phyloP scores from a whole-genome alignment of 2,113 vertebrate genomes.

The Misgurnus mizolepis region DNA sequence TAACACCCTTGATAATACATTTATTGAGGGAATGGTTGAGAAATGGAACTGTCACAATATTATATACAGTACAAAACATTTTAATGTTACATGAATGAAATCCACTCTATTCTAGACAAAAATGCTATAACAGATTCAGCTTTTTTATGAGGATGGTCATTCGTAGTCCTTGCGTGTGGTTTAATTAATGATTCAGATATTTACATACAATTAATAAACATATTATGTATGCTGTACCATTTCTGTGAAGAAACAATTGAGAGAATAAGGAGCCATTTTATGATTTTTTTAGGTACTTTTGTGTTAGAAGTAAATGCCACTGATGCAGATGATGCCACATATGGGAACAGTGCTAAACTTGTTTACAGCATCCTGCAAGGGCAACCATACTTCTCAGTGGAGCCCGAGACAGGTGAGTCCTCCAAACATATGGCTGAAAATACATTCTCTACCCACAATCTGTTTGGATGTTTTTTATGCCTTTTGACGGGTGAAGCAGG shows the following conservation, averaged over 20 bases:
- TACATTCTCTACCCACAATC: conserved; percentile 12
- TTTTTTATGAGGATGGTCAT: background rate
- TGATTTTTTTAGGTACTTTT: conserved; percentile 50
- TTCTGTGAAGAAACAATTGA: background rate
- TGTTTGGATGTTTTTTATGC: background rate
- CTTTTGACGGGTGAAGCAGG: background rate
- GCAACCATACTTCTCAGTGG: conserved; percentile 62
- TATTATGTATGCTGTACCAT: too few relatives aligned
- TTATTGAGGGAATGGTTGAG: background rate
- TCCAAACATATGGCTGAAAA: conserved; percentile 41
- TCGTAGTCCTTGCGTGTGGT: background rate
- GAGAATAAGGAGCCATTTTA: background rate
- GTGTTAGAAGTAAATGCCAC: conserved; percentile 61
- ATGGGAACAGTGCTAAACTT: conserved; percentile 62
- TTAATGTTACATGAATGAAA: background rate
- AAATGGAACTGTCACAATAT: background rate
- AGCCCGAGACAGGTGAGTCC: conserved; percentile 57
- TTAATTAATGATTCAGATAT: background rate
- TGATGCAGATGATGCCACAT: conserved; percentile 59
- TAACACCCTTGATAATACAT: background rate
- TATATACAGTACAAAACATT: background rate
- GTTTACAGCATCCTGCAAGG: conserved; percentile 63
- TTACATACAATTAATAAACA: background rate
- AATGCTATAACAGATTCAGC: too few relatives aligned
- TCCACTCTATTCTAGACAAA: background rate